A percentile compares a stretch with the other conserved stretches of the same genome.
Conservation (phyloP, 2,797 vertebrate genomes). For the Adelosebastes latens region DNA sequence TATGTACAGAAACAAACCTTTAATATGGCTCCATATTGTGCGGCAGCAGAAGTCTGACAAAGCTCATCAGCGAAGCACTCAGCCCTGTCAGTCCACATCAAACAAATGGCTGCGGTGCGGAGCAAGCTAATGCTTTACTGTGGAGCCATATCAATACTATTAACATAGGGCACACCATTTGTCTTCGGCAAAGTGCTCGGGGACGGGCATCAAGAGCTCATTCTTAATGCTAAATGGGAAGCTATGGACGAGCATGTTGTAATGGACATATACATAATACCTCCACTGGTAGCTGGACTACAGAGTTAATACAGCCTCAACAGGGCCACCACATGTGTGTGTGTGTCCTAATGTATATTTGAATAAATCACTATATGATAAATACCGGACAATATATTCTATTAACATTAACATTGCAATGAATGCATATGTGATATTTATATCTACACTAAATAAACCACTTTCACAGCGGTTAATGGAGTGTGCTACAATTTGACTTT, state of each 20-base stretch:
- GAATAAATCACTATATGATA: background rate
- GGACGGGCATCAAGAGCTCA: constrained; percentile 37
- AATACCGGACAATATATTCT: background rate
- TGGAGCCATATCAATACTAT: constrained; percentile 53
- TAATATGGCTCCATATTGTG: background rate
- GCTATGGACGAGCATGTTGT: constrained; percentile 16
- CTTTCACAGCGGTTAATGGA: background rate
- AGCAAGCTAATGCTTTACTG: constrained; percentile 50
- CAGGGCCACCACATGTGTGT: background rate
- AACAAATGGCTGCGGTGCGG: constrained; percentile 37
- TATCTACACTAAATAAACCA: background rate
- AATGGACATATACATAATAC: constrained; percentile 7
- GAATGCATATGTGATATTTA: background rate
- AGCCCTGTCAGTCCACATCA: constrained; percentile 41
- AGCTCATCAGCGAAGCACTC: constrained; percentile 52
- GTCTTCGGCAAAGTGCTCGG: constrained; percentile 61
- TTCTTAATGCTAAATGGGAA: constrained; percentile 28
- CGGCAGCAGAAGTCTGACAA: background rate
- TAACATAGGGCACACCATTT: constrained; percentile 37
- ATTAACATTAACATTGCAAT: background rate
- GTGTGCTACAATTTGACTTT: background rate
- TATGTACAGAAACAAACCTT: background rate
- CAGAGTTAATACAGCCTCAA: background rate
- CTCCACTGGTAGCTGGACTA: background rate
- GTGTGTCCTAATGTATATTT: background rate